Evolutionary conservation across 53 echinoderm and acorn worm species (phyloP), one percentile per base, ranked within the genome.

Genomic region (Mesocentrotus franciscanus): DNA sequence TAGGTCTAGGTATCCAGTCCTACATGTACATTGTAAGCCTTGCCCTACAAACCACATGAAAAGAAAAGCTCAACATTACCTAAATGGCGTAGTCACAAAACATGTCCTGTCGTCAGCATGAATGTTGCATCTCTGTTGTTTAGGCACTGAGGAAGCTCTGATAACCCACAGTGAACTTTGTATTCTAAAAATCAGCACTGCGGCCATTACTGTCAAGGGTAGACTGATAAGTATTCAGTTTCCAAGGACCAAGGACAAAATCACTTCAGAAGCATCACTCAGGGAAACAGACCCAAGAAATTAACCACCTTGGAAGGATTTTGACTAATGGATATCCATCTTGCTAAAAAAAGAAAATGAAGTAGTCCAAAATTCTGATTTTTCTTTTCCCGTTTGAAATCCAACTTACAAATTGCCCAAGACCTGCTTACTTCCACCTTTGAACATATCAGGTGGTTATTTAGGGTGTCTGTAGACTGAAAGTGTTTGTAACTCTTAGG

Each of bases 151-250:
- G 87, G 59, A 57, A 87, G 87, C 87, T n/a, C 56, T 87, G 87
- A 87, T 87, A 87, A 87, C 87, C 87, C 58, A 1, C 2, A 87
- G 58, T 87, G 87, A 87, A 87, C 87, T 87, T 87, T 58, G 87
- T 57, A 87, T 57, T 27, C 27, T 56, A 26, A 87, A 49, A 87
- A 87, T 81, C 81, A 87, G 87, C 87, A 87, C 58, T 87, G 58
- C 58, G 8, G 58, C 87, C 87, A 56, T 87, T 87, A 87, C 87
- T 87, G 87, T 29, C 87, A 87, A 87, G 87, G 87, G 57, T 87
- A 87, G n/a, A 87, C 57, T 87, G 87, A 87, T 87, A 57, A 87
- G 87, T n/a, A 57, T 29, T 87, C 87, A 58, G 58, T 57, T 58
- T 12, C 27, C 87, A 87, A 87, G 58, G 87, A 87, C 87, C 87